A percentile compares a stretch with the other conserved stretches of the same genome.
phyloP scores from a whole-genome alignment of 2,888 invertebrate species.

The Sarcophaga carnaria region DNA sequence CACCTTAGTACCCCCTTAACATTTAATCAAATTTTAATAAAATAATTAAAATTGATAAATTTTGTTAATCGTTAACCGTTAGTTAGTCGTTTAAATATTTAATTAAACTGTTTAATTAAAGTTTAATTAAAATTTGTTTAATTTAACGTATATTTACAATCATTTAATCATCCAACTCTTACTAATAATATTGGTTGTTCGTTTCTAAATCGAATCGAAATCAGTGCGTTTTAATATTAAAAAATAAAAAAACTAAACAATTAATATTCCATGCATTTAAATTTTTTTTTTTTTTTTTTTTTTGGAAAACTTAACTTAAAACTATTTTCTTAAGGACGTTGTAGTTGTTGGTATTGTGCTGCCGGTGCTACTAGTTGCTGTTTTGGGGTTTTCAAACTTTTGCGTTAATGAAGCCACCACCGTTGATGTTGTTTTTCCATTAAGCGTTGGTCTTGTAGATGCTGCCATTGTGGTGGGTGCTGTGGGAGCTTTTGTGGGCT shows the following conservation, averaged over 20 bases:
- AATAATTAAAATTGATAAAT: no score
- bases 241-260: constrained; percentile 36
- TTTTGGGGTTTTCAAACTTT: constrained; percentile 75
- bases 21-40: no score
- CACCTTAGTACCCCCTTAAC: no score
- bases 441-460: constrained; percentile 55
- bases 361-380: constrained; percentile 16
- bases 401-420: constrained; percentile 78
- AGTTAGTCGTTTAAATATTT: background rate
- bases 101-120: background rate
- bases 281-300: no score
- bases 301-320: constrained; percentile 49
- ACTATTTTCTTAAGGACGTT: constrained; percentile 69
- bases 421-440: constrained; percentile 59
- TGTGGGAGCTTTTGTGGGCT: constrained; percentile 60
- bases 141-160: background rate
- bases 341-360: constrained; percentile 56
- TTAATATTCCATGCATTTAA: background rate
- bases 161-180: constrained; percentile 1
- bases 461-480: constrained; percentile 55
- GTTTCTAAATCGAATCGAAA: constrained; percentile 59
- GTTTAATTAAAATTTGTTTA: background rate
- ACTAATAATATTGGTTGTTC: background rate
- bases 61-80: no score
- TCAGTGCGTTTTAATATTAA: constrained; percentile 62